Conservation (phyloP, 1,140 invertebrate species). For the Elysia chlorotica region DNA sequence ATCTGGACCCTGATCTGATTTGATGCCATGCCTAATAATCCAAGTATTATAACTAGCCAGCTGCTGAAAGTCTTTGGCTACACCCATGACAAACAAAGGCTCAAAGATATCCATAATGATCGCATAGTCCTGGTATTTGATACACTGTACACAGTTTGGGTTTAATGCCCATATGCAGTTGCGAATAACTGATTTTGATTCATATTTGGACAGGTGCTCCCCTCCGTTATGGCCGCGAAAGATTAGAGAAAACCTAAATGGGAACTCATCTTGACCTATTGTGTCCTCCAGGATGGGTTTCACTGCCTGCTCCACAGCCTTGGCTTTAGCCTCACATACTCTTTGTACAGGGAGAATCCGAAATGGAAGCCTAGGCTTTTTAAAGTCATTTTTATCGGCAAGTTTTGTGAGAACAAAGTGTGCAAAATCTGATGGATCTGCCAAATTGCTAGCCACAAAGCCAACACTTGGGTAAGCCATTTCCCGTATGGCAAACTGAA, state of each 20-base stretch:
- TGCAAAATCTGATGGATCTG: neutral
- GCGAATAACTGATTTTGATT: neutral
- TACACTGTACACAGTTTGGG: constrained; percentile 20
- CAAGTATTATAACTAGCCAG: constrained; percentile 16
- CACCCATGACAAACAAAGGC: constrained; percentile 3
- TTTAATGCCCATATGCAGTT: constrained; percentile 21
- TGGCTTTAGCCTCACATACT: neutral
- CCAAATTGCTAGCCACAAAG: neutral
- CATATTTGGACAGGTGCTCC: neutral
- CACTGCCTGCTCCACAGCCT: neutral
- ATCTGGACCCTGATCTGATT: neutral
- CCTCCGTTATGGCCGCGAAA: neutral
- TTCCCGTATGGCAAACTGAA: neutral
- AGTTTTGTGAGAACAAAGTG: neutral
- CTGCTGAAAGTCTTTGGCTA: constrained; percentile 4
- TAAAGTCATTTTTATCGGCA: neutral
- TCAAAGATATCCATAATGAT: constrained; percentile 3
- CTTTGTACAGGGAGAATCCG: constrained; percentile 13
- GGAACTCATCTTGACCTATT: neutral
- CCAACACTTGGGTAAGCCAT: neutral
- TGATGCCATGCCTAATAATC: neutral
- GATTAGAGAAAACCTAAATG: constrained; percentile 6
- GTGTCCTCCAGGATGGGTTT: neutral
- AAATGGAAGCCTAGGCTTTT: neutral
- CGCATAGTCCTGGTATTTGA: constrained; percentile 22